Evolutionary conservation across 2,888 invertebrate genomes (phyloP).

Genomic region (Salticus scenicus): DNA sequence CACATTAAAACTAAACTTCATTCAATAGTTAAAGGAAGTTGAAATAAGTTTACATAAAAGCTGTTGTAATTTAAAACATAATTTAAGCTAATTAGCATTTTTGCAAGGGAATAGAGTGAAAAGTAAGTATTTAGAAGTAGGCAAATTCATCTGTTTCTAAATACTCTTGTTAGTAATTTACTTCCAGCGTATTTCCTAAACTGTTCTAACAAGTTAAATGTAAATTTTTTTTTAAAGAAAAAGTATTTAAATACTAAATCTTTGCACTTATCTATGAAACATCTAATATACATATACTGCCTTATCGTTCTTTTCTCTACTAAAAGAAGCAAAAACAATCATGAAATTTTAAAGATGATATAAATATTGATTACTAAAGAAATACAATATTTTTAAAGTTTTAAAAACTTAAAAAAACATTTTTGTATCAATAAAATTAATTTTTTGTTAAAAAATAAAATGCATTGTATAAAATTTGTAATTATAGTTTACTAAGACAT

Average conservation of each 20-base stretch:
- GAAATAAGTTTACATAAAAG: slow-evolving; percentile 35
- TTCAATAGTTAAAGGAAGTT: slow-evolving; percentile 53
- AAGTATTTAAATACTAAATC: slow-evolving; percentile 49
- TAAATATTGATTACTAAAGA: not conserved
- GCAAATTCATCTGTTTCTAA: slow-evolving; percentile 61
- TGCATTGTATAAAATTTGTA: not conserved
- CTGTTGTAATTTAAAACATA: slow-evolving; percentile 36
- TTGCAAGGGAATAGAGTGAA: slow-evolving; percentile 44
- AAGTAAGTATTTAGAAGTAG: slow-evolving; percentile 49
- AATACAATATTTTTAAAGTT: slow-evolving; percentile 9
- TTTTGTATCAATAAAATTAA: not conserved
- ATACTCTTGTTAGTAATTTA: slow-evolving; percentile 55
- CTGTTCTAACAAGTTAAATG: slow-evolving; percentile 59
- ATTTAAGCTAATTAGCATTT: slow-evolving; percentile 45
- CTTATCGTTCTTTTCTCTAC: slow-evolving; percentile 6
- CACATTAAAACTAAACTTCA: slow-evolving; percentile 52
- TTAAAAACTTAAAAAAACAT: not conserved
- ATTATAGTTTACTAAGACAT: not conserved
- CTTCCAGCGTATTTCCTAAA: slow-evolving; percentile 56
- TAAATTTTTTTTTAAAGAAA: slow-evolving; percentile 54
- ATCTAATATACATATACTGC: not conserved
- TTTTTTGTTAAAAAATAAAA: not conserved
- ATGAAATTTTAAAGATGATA: slow-evolving; percentile 7
- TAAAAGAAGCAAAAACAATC: slow-evolving; percentile 8
- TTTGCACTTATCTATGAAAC: slow-evolving; percentile 49